Evolutionary conservation across 64 coral and sea anemone genomes (phyloP), one percentile per base, ranked within the genome.

Genomic region (Dendrophyllia cribrosa): DNA sequence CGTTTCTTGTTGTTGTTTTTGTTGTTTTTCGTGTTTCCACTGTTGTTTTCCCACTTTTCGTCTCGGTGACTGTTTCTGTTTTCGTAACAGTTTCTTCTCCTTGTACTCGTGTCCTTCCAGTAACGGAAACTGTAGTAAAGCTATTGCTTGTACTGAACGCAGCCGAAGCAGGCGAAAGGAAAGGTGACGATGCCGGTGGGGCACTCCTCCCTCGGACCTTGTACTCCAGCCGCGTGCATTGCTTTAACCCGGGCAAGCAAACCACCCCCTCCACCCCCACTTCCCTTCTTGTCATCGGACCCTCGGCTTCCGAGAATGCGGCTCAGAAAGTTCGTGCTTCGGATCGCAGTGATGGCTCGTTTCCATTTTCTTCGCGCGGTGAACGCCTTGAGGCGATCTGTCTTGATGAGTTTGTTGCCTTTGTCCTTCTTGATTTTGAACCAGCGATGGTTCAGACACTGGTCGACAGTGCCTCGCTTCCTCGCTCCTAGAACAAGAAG

Each of bases 241-340:
- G 95, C 95, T 72, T 91, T 97, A 8, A 97, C 95, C 65, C 92
- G 65, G 6, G 95, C 95, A 43, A 97, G 74, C 62, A 97, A 55
- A 60, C 95, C 88, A 17, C 73, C 81, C 17, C 91, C 90, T 53
- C 70, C 90, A 9, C 90, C 89, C 0, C 88, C 92, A 21, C 91
- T 76, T 1, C 86, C 74, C 48, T 89, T 91, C 20, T 67, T 83
- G 43, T 77, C 94, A 7, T 72, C 63, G 48, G 91, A 77, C 43
- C 87, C 97, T 0, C 94, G 81, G 61, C 88, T 94, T 47, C 94
- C 94, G 16, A 99, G 94, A 87, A 88, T 88, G 24, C 94, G 90
- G 70, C 95, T 99, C 44, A 99, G 66, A 78, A 99, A 99, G 77
- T 99, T 99, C 46, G 97, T 96, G 63, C 97, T 99, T 26, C 97